Evolutionary conservation across 2,797 vertebrate genomes (phyloP).

Genomic region (Molossus molossus): DNA sequence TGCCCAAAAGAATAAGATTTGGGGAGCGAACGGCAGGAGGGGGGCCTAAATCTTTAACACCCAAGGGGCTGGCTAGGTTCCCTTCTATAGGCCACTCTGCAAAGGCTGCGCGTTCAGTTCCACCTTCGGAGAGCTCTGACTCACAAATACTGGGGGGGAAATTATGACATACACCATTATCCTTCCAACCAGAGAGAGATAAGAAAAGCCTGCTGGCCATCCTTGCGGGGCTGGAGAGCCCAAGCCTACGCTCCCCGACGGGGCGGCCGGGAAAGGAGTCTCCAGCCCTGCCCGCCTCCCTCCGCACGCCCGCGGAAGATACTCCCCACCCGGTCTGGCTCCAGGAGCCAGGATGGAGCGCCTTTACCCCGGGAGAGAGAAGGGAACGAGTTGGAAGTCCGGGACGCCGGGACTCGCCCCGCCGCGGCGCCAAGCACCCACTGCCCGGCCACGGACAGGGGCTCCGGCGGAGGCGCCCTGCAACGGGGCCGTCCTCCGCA

Average conservation of each 20-base stretch:
- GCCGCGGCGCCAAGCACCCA: neutral
- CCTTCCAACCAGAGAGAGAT: conserved; percentile 52
- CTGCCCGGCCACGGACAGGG: neutral
- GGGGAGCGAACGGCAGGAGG: neutral
- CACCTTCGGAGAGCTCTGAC: conserved; percentile 80
- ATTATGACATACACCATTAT: conserved; percentile 81
- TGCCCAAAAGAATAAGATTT: conserved; percentile 31
- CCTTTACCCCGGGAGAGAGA: neutral
- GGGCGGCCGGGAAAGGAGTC: conserved; percentile 19
- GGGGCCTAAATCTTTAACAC: conserved; percentile 11
- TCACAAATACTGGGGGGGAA: conserved; percentile 74
- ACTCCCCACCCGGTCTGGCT: neutral
- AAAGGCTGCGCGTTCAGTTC: conserved; percentile 73
- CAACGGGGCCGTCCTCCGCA: neutral
- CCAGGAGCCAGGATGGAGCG: neutral
- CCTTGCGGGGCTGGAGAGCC: conserved; percentile 22
- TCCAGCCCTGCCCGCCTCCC: neutral
- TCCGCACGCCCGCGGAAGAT: neutral
- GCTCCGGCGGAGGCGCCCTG: neutral
- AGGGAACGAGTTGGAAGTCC: neutral
- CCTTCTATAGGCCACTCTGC: conserved; percentile 74
- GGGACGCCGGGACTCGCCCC: neutral
- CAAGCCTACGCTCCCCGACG: conserved; percentile 72
- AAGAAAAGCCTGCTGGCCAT: conserved; percentile 46
- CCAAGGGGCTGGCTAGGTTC: conserved; percentile 60